Conservation (phyloP, 2,888 invertebrate species). For the Andrena praecox region DNA sequence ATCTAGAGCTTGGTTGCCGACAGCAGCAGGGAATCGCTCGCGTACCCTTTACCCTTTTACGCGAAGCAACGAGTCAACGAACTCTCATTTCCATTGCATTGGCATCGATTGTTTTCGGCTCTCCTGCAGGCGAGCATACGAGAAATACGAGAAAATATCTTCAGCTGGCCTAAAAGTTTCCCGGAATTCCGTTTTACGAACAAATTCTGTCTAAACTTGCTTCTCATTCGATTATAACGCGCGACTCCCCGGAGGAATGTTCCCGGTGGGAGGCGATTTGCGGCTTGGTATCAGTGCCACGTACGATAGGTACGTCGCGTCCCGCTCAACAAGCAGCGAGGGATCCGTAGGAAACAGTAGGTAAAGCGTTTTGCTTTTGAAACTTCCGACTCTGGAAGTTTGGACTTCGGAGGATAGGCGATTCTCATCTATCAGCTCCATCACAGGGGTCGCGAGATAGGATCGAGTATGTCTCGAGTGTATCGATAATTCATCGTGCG, state of each 20-base stretch:
- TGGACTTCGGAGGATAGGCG: slow-evolving; percentile 25
- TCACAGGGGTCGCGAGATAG: slow-evolving; percentile 37
- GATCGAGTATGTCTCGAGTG: slow-evolving; percentile 55
- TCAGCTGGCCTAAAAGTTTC: not conserved
- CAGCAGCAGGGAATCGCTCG: slow-evolving; percentile 52
- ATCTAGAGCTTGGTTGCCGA: slow-evolving; percentile 46
- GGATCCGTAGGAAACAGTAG: slow-evolving; percentile 28
- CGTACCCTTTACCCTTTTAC: slow-evolving; percentile 33
- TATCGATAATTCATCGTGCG: slow-evolving; percentile 71
- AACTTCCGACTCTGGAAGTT: not conserved
- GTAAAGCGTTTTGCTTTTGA: slow-evolving; percentile 7
- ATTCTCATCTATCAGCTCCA: slow-evolving; percentile 59
- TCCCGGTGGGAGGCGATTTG: slow-evolving; percentile 46
- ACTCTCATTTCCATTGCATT: not conserved
- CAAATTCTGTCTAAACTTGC: slow-evolving; percentile 49
- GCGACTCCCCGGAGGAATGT: slow-evolving; percentile 50
- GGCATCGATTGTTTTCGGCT: slow-evolving; percentile 19
- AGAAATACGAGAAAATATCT: no score
- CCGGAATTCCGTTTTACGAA: slow-evolving; percentile 36
- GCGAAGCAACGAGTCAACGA: slow-evolving; percentile 9
- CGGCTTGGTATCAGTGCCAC: slow-evolving; percentile 45
- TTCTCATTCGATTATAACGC: slow-evolving; percentile 54
- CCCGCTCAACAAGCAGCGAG: slow-evolving; percentile 37
- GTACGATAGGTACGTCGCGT: slow-evolving; percentile 18
- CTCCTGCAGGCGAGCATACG: no score